Conservation (phyloP, 2,797 vertebrate species). For the Mastacembelus armatus region DNA sequence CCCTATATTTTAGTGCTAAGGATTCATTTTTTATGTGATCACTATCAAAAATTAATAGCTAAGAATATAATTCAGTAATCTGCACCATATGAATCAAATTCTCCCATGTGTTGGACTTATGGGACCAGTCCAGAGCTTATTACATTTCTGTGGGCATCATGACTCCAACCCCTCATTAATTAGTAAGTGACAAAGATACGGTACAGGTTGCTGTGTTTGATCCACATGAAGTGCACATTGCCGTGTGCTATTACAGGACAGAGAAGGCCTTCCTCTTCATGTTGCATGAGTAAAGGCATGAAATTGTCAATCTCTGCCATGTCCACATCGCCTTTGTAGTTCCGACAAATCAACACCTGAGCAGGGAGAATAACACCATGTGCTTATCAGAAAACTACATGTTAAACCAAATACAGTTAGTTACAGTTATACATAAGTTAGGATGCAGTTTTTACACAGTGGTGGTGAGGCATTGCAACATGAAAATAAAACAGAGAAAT, state of each 20-base stretch:
- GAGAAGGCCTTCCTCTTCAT: conserved; percentile 90
- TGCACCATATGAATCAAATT: neutral
- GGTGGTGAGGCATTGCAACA: too few relatives aligned
- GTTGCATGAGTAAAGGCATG: conserved; percentile 89
- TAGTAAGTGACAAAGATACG: conserved; percentile 83
- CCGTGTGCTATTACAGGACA: conserved; percentile 88
- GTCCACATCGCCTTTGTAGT: conserved; percentile 94
- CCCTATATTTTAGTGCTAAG: neutral
- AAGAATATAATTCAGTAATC: neutral
- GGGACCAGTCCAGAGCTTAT: neutral
- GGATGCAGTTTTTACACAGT: too few relatives aligned
- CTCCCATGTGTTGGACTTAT: neutral
- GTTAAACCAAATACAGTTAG: neutral
- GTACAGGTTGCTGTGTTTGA: conserved; percentile 96
- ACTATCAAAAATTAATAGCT: neutral
- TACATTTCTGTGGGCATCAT: neutral
- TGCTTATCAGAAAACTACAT: neutral
- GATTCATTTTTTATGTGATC: neutral
- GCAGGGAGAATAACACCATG: neutral
- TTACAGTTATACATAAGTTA: too few relatives aligned
- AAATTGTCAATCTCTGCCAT: conserved; percentile 94
- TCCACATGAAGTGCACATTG: conserved; percentile 93
- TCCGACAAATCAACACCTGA: conserved; percentile 94
- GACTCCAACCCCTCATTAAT: neutral
- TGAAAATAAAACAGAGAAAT: too few relatives aligned